phyloP scores from a whole-genome alignment of 2,888 invertebrate genomes.

The Mimumesa dahlbomi region DNA sequence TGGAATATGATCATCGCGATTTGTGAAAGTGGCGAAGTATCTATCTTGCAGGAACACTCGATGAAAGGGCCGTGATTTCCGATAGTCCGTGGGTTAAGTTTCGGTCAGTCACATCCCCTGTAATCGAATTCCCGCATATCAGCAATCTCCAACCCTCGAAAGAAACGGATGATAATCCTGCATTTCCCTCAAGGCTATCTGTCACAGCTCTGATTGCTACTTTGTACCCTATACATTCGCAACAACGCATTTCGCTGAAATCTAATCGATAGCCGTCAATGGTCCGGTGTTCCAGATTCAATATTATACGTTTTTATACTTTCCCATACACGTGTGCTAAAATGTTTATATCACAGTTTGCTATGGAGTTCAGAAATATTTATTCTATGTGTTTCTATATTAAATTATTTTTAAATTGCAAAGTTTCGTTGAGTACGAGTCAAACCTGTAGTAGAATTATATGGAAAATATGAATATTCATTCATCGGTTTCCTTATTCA shows the following conservation, averaged over 20 bases:
- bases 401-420: too few species aligned
- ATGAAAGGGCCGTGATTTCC: conserved; percentile 4
- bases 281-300: too few species aligned
- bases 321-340: too few species aligned
- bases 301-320: too few species aligned
- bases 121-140: conserved; percentile 22
- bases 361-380: too few species aligned
- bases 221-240: neutral
- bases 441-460: too few species aligned
- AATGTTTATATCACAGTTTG: too few species aligned
- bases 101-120: conserved; percentile 20
- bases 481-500: too few species aligned
- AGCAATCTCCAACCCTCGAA: conserved; percentile 8
- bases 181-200: conserved; percentile 11
- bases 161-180: conserved; percentile 13
- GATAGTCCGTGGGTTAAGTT: neutral
- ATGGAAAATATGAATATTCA: too few species aligned
- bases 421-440: too few species aligned
- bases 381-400: too few species aligned
- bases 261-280: too few species aligned
- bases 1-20: neutral
- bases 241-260: neutral
- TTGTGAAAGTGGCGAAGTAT: neutral
- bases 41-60: neutral
- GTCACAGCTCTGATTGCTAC: conserved; percentile 12